Conservation (phyloP, 2,113 vertebrate species). For the Leptodactylus fuscus region DNA sequence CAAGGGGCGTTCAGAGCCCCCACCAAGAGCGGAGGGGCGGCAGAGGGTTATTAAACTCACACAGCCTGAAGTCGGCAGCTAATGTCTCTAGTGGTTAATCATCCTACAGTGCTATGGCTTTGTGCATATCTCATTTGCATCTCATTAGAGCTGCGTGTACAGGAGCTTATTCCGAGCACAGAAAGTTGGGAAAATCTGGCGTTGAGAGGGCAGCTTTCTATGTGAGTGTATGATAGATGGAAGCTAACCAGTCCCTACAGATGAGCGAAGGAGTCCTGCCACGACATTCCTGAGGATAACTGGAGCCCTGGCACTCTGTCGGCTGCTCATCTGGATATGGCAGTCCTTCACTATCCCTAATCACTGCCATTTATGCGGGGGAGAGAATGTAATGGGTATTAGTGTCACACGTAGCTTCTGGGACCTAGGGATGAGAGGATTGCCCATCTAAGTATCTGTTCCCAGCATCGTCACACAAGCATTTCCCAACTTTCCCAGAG, state of each 20-base stretch:
- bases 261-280: slow-evolving; percentile 10
- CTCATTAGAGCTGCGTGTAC: slow-evolving; percentile 86
- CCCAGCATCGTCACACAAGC: not conserved
- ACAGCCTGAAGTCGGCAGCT: slow-evolving; percentile 82
- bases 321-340: slow-evolving; percentile 17
- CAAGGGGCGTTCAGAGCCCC: slow-evolving; percentile 76
- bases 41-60: slow-evolving; percentile 77
- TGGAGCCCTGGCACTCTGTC: slow-evolving; percentile 22
- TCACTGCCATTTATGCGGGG: not conserved
- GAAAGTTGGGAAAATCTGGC: slow-evolving; percentile 50
- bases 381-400: slow-evolving; percentile 19
- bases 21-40: slow-evolving; percentile 76
- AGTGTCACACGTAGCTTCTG: slow-evolving; percentile 4
- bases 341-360: not conserved
- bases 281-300: slow-evolving; percentile 30
- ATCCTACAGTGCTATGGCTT: slow-evolving; percentile 97
- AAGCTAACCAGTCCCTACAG: slow-evolving; percentile 29
- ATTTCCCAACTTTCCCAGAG: slow-evolving; percentile 19
- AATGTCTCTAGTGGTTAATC: slow-evolving; percentile 98
- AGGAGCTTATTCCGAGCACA: not conserved
- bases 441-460: not conserved
- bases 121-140: slow-evolving; percentile 99
- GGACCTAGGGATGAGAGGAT: not conserved
- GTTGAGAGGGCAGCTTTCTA: slow-evolving; percentile 27
- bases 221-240: slow-evolving; percentile 11